Conservation (phyloP, 1,140 invertebrate species). For the Bombus superbus region DNA sequence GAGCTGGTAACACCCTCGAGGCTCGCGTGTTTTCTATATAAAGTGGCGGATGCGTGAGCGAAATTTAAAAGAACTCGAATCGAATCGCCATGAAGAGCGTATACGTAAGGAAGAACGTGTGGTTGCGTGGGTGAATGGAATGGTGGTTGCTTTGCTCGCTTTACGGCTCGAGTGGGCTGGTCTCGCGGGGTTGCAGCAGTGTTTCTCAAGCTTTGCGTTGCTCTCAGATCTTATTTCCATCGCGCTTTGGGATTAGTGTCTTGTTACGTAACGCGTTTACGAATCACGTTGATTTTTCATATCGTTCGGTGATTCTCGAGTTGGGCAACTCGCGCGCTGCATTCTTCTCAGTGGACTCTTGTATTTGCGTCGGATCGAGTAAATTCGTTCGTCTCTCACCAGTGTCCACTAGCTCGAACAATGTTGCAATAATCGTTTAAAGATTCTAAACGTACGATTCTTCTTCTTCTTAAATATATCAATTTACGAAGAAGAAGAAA, state of each 20-base stretch:
- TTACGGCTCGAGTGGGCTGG: neutral
- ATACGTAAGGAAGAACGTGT: slow-evolving; percentile 63
- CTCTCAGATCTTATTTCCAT: neutral
- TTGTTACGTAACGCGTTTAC: neutral
- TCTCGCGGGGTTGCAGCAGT: neutral
- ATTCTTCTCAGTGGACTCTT: too few species aligned
- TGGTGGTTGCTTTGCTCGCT: neutral
- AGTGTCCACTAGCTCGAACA: too few species aligned
- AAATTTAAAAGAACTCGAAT: slow-evolving; percentile 48
- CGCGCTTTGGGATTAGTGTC: neutral
- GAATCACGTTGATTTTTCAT: too few species aligned
- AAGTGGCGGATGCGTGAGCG: slow-evolving; percentile 60
- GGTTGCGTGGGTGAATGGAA: slow-evolving; percentile 6
- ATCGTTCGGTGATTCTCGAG: too few species aligned
- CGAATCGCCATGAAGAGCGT: slow-evolving; percentile 64
- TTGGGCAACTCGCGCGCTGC: too few species aligned
- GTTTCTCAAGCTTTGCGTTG: neutral
- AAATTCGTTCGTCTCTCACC: too few species aligned
- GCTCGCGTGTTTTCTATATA: slow-evolving; percentile 74
- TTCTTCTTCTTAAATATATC: too few species aligned
- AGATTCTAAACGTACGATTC: too few species aligned
- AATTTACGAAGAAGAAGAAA: too few species aligned
- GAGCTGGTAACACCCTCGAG: slow-evolving; percentile 46
- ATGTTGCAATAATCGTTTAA: too few species aligned
- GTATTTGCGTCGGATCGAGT: too few species aligned